phyloP scores from a whole-genome alignment of 1,140 invertebrate genomes.

The Macrocentrus cingulum region DNA sequence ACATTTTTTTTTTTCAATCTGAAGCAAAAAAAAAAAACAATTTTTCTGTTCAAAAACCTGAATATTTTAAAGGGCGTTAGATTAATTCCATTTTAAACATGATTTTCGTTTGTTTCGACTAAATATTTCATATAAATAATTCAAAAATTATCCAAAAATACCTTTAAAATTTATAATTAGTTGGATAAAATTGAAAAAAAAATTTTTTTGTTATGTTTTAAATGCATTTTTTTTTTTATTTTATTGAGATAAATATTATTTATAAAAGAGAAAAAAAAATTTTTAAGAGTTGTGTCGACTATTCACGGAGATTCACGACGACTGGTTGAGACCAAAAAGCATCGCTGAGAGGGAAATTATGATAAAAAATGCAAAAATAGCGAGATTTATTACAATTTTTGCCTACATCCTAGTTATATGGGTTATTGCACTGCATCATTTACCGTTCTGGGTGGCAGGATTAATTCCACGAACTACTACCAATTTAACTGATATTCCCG shows the following conservation, averaged over 20 bases:
- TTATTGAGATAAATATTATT: not conserved
- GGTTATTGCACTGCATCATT: not conserved
- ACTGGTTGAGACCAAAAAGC: not conserved
- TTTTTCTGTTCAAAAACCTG: no score
- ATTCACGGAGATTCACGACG: not conserved
- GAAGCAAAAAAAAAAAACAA: no score
- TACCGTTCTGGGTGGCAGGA: not conserved
- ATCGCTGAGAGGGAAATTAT: not conserved
- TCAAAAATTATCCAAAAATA: no score
- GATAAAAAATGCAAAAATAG: slow-evolving; percentile 5
- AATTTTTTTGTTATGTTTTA: no score
- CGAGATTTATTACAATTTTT: not conserved
- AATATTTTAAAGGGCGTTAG: no score
- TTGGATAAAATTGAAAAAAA: no score
- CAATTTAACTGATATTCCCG: not conserved
- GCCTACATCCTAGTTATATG: slow-evolving; percentile 1
- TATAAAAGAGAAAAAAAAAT: not conserved
- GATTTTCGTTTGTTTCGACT: no score
- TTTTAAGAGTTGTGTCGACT: not conserved
- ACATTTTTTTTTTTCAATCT: no score
- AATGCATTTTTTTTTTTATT: no score
- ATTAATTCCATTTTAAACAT: no score
- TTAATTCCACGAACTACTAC: not conserved
- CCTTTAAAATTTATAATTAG: no score
- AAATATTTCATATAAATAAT: no score